These are phyloP conservation scores for Platyscapa corneri DNA, from an alignment of 1,140 invertebrate genomes.

Conservation along the genomic window DNA sequence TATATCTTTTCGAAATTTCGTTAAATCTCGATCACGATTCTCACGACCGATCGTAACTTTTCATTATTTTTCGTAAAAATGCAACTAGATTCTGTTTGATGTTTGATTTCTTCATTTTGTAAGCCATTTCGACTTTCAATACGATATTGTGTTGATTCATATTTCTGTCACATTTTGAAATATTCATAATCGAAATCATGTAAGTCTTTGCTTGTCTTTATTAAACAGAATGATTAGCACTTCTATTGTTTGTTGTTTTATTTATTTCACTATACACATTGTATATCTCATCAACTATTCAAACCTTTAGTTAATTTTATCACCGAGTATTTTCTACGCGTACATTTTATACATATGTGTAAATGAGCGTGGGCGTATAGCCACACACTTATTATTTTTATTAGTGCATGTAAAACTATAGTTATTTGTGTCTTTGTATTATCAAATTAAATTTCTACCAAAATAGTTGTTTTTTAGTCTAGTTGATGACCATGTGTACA, in stretches of 20 bases:
- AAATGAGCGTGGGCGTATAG: too few species aligned
- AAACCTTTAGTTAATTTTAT: background rate
- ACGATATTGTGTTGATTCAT: background rate
- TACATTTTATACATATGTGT: too few species aligned
- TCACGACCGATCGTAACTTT: background rate
- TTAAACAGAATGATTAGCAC: constrained; percentile 34
- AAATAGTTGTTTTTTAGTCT: background rate
- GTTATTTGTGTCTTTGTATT: background rate
- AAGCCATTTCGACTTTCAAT: background rate
- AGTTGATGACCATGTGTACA: background rate
- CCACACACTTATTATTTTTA: background rate
- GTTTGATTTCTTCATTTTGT: constrained; percentile 4
- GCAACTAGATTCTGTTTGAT: background rate
- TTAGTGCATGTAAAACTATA: background rate
- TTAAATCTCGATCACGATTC: background rate
- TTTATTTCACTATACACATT: constrained; percentile 41
- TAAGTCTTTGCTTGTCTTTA: constrained; percentile 42
- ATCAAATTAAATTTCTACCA: background rate
- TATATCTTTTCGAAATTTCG: background rate
- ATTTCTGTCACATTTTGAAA: constrained; percentile 30
- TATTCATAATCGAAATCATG: constrained; percentile 30
- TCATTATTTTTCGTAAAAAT: background rate
- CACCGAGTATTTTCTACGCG: background rate
- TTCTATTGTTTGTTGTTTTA: constrained; percentile 36
- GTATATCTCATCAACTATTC: background rate